These are phyloP conservation scores for Oligia strigilis DNA, from an alignment of 2,888 invertebrate species.

Conservation along the genomic window DNA sequence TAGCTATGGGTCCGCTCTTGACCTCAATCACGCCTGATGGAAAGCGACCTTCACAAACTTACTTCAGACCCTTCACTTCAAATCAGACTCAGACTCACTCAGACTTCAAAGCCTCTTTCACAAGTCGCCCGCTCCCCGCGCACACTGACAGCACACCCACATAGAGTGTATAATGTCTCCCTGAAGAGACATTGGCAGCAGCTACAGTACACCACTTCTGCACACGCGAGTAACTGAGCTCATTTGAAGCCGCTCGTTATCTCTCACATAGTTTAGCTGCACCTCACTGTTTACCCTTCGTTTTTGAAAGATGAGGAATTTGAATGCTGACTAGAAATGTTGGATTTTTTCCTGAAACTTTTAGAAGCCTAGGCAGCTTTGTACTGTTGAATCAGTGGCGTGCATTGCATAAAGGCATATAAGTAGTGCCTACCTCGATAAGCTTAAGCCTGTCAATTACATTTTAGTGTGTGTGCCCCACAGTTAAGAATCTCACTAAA, in stretches of 20 bases:
- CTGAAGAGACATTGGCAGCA: slow-evolving; percentile 66
- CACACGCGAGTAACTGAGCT: slow-evolving; percentile 51
- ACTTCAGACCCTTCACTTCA: too few species aligned
- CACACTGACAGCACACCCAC: slow-evolving; percentile 19
- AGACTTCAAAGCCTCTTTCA: not conserved
- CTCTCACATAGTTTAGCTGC: slow-evolving; percentile 40
- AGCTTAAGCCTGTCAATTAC: too few species aligned
- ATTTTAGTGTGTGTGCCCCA: too few species aligned
- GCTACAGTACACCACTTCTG: slow-evolving; percentile 62
- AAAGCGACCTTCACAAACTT: too few species aligned
- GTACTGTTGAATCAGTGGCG: too few species aligned
- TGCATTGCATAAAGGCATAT: too few species aligned
- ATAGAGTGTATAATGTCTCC: slow-evolving; percentile 65
- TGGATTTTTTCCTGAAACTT: too few species aligned
- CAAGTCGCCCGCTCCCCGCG: slow-evolving; percentile 21
- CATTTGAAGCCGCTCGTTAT: slow-evolving; percentile 56
- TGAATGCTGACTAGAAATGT: not conserved
- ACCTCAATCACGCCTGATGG: too few species aligned
- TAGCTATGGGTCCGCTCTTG: too few species aligned
- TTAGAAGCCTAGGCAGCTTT: not conserved
- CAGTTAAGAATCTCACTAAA: too few species aligned
- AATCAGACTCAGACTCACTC: too few species aligned
- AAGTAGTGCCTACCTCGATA: too few species aligned
- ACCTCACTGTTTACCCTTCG: slow-evolving; percentile 27
- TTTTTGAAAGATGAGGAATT: slow-evolving; percentile 17